phyloP scores from a whole-genome alignment of 2,888 invertebrate species.

The Cheilosia vernalis region DNA sequence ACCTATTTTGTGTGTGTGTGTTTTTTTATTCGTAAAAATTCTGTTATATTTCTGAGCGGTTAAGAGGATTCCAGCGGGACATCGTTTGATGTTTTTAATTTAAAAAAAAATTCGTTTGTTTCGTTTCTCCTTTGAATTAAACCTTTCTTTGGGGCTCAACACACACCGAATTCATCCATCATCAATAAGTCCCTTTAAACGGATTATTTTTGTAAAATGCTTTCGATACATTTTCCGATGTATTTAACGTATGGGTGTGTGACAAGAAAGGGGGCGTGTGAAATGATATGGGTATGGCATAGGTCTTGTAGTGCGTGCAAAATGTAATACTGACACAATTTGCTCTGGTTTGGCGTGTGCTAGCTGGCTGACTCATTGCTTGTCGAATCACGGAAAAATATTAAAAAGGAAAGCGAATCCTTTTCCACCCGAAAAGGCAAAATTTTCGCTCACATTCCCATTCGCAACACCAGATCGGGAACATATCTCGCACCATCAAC shows the following conservation, averaged over 20 bases:
- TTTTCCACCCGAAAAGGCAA: background rate
- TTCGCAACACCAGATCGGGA: constrained; percentile 1
- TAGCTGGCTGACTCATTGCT: constrained; percentile 17
- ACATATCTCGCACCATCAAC: background rate
- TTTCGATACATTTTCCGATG: background rate
- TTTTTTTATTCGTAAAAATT: background rate
- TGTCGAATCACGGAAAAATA: background rate
- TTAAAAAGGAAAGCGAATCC: background rate
- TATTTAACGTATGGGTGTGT: background rate
- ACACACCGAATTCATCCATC: background rate
- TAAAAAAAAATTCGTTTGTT: background rate
- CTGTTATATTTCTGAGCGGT: constrained; percentile 19
- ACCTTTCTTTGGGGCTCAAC: background rate
- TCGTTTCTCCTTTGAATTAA: background rate
- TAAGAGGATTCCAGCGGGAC: constrained; percentile 18
- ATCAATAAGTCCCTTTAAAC: constrained; percentile 14
- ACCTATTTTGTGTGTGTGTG: too few relatives aligned
- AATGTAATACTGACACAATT: background rate
- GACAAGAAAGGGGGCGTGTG: background rate
- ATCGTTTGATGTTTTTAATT: constrained; percentile 7
- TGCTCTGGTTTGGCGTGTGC: background rate
- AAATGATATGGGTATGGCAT: too few relatives aligned
- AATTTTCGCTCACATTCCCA: constrained; percentile 19
- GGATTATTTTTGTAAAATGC: background rate
- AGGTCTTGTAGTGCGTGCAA: background rate